Evolutionary conservation across 2,797 vertebrate species (phyloP), one percentile per base, ranked within the genome.

Genomic region (Antennarius maculatus): DNA sequence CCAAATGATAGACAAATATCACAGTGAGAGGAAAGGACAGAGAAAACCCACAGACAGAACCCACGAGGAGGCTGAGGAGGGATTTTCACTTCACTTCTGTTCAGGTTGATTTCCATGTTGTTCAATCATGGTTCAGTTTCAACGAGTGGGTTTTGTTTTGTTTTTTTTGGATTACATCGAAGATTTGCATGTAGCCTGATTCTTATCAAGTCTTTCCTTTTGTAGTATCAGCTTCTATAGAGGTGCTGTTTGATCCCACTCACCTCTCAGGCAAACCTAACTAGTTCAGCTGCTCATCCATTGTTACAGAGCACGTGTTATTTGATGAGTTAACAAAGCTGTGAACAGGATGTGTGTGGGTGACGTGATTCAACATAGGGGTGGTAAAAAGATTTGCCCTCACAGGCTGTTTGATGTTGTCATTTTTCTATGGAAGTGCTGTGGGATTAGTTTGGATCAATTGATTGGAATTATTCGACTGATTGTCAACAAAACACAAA

Each of bases 401-500:
- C 16, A 18, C 39, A 56, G 23, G 57, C 14, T 12, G 54, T 58
- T 56, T 15, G 7, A 52, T 48, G 2, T 64, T 48, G 13, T 10
- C 81, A 65, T 37, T 50, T 16, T 51, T 47, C 3, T 15, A 17
- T 14, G 15, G 45, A 47, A 11, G 17, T 17, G n/a, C 52, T 43
- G 16, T 6, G 8, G n/a, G 54, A 48, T 7, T 15, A 46, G 7
- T 14, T 28, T 3, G 2, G 57, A 50, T 27, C 27, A 16, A 41
- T 28, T 42, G 49, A 41, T 52, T 52, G 28, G 31, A 58, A 42
- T 61, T 16, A 42, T 34, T 61, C 2, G 15, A 42, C 42, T 61
- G 51, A 65, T 1, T 53, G 59, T 69, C 48, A 86, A 91, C 69
- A 92, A 92, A 89, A 89, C 92, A 96, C 81, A 89, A 95, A 92